Evolutionary conservation across 2,888 invertebrate species (phyloP).

Genomic region (Agelastica alni): DNA sequence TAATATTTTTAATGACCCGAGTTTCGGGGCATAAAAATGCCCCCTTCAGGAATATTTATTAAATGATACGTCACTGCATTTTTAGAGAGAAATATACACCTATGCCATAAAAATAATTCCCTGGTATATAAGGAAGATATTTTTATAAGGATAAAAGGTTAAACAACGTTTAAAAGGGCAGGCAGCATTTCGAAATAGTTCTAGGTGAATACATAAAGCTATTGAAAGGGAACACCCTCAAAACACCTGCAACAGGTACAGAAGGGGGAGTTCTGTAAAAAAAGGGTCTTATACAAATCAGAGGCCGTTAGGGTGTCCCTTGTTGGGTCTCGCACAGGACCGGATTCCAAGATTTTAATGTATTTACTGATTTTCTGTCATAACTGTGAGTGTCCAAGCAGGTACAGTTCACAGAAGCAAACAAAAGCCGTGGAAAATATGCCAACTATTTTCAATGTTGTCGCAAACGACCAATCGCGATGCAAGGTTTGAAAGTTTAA

Average conservation of each 20-base stretch:
- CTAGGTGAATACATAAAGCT: slow-evolving; percentile 17
- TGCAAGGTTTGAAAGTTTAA: too few relatives aligned
- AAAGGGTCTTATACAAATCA: slow-evolving; percentile 15
- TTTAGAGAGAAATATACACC: too few relatives aligned
- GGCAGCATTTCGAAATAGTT: neutral
- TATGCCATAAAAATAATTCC: too few relatives aligned
- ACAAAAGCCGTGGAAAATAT: too few relatives aligned
- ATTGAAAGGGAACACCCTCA: slow-evolving; percentile 33
- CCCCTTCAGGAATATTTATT: too few relatives aligned
- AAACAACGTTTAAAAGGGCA: slow-evolving; percentile 8
- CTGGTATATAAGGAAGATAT: neutral
- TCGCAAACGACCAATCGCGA: too few relatives aligned
- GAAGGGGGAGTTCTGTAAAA: slow-evolving; percentile 4
- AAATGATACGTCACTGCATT: too few relatives aligned
- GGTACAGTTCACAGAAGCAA: neutral
- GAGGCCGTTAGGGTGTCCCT: neutral
- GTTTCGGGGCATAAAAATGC: too few relatives aligned
- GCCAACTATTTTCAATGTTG: too few relatives aligned
- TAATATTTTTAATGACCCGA: too few relatives aligned
- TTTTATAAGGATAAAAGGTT: neutral
- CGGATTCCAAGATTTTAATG: neutral
- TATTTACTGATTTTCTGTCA: neutral
- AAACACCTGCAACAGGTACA: slow-evolving; percentile 31
- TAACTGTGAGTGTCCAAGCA: neutral
- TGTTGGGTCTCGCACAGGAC: neutral